Evolutionary conservation across 2,888 invertebrate genomes (phyloP).

Genomic region (Disparrhopalites patrizii): DNA sequence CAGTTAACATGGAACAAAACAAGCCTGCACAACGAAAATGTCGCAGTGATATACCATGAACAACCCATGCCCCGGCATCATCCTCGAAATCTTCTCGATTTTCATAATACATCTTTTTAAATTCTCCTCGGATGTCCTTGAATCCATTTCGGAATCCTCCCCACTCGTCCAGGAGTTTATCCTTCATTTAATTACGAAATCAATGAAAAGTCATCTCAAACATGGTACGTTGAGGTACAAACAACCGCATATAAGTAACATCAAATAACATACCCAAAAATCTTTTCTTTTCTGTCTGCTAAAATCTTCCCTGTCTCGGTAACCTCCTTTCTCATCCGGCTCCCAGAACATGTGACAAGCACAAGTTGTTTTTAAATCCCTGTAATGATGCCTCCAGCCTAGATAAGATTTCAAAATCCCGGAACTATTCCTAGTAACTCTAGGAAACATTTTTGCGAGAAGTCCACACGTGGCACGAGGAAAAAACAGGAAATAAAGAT

Average conservation of each 20-base stretch:
- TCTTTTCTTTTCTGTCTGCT: constrained; percentile 48
- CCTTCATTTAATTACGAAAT: background rate
- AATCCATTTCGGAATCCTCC: background rate
- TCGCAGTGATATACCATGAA: background rate
- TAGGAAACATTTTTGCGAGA: too few relatives aligned
- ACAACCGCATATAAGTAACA: too few relatives aligned
- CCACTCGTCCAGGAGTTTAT: background rate
- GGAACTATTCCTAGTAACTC: too few relatives aligned
- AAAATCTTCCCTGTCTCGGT: constrained; percentile 53
- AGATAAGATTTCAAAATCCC: too few relatives aligned
- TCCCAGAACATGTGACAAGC: constrained; percentile 56
- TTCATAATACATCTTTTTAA: constrained; percentile 53
- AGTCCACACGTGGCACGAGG: too few relatives aligned
- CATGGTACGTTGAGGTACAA: too few relatives aligned
- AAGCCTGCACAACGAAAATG: background rate
- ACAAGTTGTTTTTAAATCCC: constrained; percentile 15
- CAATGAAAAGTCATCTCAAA: background rate
- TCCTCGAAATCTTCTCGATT: constrained; percentile 19
- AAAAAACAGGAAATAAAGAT: too few relatives aligned
- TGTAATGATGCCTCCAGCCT: too few relatives aligned
- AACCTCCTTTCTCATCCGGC: constrained; percentile 61
- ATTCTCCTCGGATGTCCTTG: background rate
- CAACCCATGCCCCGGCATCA: constrained; percentile 19
- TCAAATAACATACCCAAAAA: background rate
- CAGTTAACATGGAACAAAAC: background rate